A percentile compares a stretch with the other conserved stretches of the same genome.
phyloP scores from a whole-genome alignment of 2,888 invertebrate species.

The Girardia tigrina region DNA sequence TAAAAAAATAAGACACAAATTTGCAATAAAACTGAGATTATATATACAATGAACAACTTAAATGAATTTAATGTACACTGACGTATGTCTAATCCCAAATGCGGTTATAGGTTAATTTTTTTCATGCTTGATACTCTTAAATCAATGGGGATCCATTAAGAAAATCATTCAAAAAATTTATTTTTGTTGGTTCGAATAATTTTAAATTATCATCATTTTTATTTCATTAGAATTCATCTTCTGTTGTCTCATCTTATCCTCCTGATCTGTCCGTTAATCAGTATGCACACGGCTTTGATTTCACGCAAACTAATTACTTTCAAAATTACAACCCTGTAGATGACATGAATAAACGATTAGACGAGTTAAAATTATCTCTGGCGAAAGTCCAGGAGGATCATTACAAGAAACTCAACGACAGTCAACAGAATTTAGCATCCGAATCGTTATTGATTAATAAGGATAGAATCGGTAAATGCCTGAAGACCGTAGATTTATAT shows the following conservation, averaged over 20 bases:
- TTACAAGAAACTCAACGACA: neutral
- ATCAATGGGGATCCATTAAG: no score
- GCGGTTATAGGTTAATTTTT: no score
- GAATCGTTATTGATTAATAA: neutral
- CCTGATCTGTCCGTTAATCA: constrained; percentile 5
- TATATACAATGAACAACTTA: no score
- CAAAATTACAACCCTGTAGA: neutral
- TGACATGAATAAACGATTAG: neutral
- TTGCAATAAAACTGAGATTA: no score
- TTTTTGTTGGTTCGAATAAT: no score
- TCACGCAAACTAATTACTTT: neutral
- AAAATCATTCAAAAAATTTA: no score
- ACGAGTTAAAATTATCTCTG: neutral
- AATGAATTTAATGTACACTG: no score
- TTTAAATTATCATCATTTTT: no score
- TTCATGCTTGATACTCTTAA: no score
- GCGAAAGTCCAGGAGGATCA: neutral
- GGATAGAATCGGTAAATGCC: neutral
- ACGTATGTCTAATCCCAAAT: no score
- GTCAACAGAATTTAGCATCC: neutral
- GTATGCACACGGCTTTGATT: neutral
- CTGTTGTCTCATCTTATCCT: neutral
- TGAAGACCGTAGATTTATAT: neutral
- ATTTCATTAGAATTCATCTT: no score
- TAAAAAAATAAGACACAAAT: no score